Evolutionary conservation across 2,888 invertebrate species (phyloP), one percentile per base, ranked within the genome.

Genomic region (Escarpia spicata): DNA sequence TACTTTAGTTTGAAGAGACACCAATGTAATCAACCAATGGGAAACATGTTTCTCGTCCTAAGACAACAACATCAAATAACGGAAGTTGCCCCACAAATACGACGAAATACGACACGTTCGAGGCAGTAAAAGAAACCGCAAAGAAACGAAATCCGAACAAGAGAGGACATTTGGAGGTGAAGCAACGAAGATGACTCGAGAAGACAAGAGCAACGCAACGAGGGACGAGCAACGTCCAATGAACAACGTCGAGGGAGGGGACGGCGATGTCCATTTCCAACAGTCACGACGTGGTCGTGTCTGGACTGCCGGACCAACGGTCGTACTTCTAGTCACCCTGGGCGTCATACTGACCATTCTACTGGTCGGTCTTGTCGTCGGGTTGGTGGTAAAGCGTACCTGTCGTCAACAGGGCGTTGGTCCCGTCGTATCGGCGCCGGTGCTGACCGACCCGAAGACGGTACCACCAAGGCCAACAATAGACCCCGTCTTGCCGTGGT

Each of bases 401-500:
- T 43, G 90, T 37, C 58, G 43, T 2, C 92, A 93, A 31, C 43
- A 44, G 10, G 90, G 37, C 89, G 92, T n/a, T 31, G 9, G 12
- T 44, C 44, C 90, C 58, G 75, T n/a, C 75, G 75, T n/a, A n/a
- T 6, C 75, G 75, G 75, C 19, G 75, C 75, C 75, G 75, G 75
- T 75, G 75, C 75, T 92, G 43, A 75, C 12, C 90, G 43, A 15
- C n/a, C 26, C 9, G 45, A 60, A 37, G 92, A 31, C 45, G n/a
- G 43, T n/a, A 0, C 52, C 90, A 15, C 93, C 93, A 8, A 92
- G 90, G 43, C 93, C 93, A n/a, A 94, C 93, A 19, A 93, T 93
- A 92, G 92, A 91, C 93, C 93, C 93, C 58, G 45, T 44, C 31
- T 90, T 92, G 90, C 94, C 94, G 19, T 94, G 94, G 94, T 92